Conservation (phyloP, 1,140 invertebrate species). For the Psilanteris sp. region DNA sequence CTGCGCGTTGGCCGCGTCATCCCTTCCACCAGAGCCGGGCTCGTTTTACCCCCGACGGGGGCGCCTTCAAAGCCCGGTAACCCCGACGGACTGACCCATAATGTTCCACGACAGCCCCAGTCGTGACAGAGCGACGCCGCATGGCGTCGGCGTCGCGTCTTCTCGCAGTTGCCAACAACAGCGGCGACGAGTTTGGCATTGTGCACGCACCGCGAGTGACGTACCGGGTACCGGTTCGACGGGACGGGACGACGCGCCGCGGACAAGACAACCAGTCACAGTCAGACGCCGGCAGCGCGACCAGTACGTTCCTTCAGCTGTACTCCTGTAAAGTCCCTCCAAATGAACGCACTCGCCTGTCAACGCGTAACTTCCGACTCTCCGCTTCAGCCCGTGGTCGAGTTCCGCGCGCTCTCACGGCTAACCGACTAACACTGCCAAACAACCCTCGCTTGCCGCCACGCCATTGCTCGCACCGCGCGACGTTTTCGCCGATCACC, state of each 20-base stretch:
- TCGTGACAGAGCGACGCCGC: constrained; percentile 71
- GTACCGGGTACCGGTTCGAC: constrained; percentile 45
- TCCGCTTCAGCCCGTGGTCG: background rate
- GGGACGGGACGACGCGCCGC: constrained; percentile 28
- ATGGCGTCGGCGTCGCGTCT: constrained; percentile 72
- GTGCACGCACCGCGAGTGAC: constrained; percentile 63
- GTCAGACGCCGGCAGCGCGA: constrained; percentile 52
- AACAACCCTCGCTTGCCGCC: too few species aligned
- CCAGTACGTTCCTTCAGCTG: constrained; percentile 18
- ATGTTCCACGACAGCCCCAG: constrained; percentile 58
- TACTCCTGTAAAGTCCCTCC: background rate
- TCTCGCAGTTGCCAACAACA: constrained; percentile 22
- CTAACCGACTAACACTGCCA: too few species aligned
- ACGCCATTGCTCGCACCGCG: too few species aligned
- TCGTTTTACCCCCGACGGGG: constrained; percentile 57
- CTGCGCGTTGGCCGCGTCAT: constrained; percentile 74
- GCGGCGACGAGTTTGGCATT: constrained; percentile 49
- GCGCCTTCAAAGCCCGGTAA: constrained; percentile 53
- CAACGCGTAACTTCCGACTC: background rate
- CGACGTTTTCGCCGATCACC: too few species aligned
- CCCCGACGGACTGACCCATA: constrained; percentile 48
- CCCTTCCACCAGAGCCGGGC: constrained; percentile 66
- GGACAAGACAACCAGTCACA: constrained; percentile 53
- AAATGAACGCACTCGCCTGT: background rate
- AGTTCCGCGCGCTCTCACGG: too few species aligned